Evolutionary conservation across 2,888 invertebrate species (phyloP).

Genomic region (Platerodrilus igneus): DNA sequence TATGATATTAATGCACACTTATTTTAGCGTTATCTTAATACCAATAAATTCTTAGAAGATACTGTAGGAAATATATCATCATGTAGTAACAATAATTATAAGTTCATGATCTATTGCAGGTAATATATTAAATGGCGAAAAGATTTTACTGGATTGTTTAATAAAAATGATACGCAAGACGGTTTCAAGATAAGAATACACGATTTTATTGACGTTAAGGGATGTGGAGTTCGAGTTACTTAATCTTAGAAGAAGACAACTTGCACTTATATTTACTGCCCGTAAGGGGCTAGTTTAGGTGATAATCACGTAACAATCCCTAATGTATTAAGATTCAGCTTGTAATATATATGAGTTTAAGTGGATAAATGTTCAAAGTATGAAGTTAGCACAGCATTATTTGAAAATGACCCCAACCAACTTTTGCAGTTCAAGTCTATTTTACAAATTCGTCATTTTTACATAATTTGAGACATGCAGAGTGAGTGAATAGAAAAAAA

Average conservation of each 20-base stretch:
- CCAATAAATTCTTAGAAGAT: constrained; percentile 42
- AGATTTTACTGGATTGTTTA: constrained; percentile 17
- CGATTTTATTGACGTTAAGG: constrained; percentile 18
- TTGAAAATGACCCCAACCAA: too few relatives aligned
- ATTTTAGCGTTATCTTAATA: constrained; percentile 36
- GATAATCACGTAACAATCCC: constrained; percentile 19
- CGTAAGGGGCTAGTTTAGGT: constrained; percentile 18
- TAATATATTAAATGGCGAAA: constrained; percentile 26
- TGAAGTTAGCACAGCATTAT: too few relatives aligned
- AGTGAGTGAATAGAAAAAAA: too few relatives aligned
- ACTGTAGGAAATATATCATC: constrained; percentile 42
- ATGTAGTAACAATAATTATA: constrained; percentile 39
- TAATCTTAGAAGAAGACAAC: constrained; percentile 22
- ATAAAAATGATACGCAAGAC: constrained; percentile 21
- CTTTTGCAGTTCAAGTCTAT: too few relatives aligned
- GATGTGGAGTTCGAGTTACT: constrained; percentile 18
- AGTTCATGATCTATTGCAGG: constrained; percentile 32
- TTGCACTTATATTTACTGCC: constrained; percentile 20
- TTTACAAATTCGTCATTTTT: too few relatives aligned
- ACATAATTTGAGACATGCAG: too few relatives aligned
- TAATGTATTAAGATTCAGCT: too few relatives aligned
- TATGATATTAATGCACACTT: constrained; percentile 29
- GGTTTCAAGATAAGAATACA: constrained; percentile 19
- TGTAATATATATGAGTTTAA: too few relatives aligned
- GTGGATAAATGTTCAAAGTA: too few relatives aligned